Base-by-base conservation (phyloP, 2,797 vertebrate species). In the Tympanoctomys barrerae region DNA sequence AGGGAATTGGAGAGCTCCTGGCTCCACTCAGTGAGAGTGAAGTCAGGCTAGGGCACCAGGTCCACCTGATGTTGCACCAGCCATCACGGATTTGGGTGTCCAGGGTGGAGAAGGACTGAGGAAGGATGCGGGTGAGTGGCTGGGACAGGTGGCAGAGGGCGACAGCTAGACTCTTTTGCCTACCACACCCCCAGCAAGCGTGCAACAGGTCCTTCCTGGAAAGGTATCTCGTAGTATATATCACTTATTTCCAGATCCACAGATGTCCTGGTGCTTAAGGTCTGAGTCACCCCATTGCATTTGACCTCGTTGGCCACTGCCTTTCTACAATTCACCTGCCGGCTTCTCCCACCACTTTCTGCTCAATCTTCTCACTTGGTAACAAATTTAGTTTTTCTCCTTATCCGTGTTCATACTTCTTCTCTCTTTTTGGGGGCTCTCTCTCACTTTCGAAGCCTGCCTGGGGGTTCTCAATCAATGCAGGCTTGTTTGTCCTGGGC, bases 21-120 rank as follows among this genome's bases (percentile, higher is more conserved):
- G 1, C 62, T 73, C 28, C 80, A 66, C 54, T 81, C 57, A 62
- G 42, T 33, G 3, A 14, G 5, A 18, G 2, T 28, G 8, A 46
- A 2, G 26, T 24, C 24, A 75, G 64, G 28, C 59, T 16, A 83
- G 22, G 16, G 13, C 24, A 22, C n/a, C n/a, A 54, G 39, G 6
- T 2, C 22, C 0, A 3, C 10, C 11, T 0, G n/a, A 0, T 7
- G 14, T 4, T 39, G 16, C 46, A 10, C 22, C 49, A 33, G 2
- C 19, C 59, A 42, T 70, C 36, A 21, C 2, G 66, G 54, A 62
- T 19, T 3, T 66, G 42, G 66, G 12, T 16, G 18, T 7, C 66
- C 62, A 64, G 52, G 62, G 71, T 71, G 33, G 18, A 24, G 24
- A 71, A 18, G 42, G 75, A 64, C 21, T 71, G 33, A 14, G 24